These are phyloP conservation scores for Ophthalmolycus amberensis DNA, from an alignment of 2,113 vertebrate species.

Conservation along the genomic window DNA sequence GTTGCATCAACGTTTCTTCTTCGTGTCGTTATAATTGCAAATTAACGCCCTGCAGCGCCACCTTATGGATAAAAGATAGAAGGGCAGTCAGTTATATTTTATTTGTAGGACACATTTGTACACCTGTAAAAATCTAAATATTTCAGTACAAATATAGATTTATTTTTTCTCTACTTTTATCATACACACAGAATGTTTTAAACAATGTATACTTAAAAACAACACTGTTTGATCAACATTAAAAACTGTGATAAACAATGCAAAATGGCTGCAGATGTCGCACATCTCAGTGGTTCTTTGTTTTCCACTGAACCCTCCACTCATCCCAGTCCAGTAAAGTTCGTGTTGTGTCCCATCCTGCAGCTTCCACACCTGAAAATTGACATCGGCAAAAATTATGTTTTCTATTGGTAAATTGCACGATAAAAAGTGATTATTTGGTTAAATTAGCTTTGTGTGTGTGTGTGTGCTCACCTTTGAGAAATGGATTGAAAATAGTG, in stretches of 20 bases:
- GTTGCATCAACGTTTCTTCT: neutral
- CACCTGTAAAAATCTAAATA: neutral
- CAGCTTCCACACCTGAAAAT: constrained; percentile 79
- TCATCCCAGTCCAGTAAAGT: constrained; percentile 89
- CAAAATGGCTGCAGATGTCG: neutral
- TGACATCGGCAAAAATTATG: neutral
- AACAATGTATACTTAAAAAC: neutral
- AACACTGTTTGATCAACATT: neutral
- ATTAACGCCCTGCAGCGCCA: neutral
- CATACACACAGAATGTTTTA: neutral
- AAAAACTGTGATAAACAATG: neutral
- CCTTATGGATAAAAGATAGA: neutral
- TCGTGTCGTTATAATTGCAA: neutral
- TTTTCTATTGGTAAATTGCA: neutral
- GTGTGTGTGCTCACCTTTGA: constrained; percentile 79
- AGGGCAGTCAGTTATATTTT: neutral
- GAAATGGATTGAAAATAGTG: constrained; percentile 81
- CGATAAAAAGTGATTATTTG: neutral
- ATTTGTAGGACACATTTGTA: constrained; percentile 4
- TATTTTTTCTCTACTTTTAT: neutral
- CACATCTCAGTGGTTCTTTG: constrained; percentile 66
- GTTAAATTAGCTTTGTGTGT: neutral
- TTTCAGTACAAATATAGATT: neutral
- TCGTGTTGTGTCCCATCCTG: constrained; percentile 85
- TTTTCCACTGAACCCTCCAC: constrained; percentile 88